Base-by-base conservation (phyloP, 2,888 invertebrate species). In the Operophtera brumata region DNA sequence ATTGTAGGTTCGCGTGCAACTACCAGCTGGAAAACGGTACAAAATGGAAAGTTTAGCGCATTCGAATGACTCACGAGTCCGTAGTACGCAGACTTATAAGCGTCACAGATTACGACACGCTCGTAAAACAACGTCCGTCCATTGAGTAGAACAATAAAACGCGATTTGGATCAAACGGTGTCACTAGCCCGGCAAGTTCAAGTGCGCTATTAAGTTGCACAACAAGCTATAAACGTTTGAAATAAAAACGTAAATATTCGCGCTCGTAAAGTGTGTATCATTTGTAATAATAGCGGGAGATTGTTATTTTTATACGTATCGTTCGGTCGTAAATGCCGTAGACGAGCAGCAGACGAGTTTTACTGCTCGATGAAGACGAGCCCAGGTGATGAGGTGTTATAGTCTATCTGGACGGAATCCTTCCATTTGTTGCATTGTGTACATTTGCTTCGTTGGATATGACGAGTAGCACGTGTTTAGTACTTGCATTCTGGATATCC, bases 131-230 rank as follows among this genome's bases (percentile, higher is more conserved):
- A 78, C 80, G 82, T 78, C 73, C 83, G 84, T 82, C 85, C 87
- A 87, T 88, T 87, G 81, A 87, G 78, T 70, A 75, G 77, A 82
- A 87, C 87, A 89, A 89, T 89, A 88, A 88, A 88, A 86, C 79
- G 74, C 79, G 85, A 85, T 85, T 84, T 79, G 83, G 78, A 86
- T 88, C 88, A 86, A 84, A 86, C 78, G 78, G 86, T 89, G 89
- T 87, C 88, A 88, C 87, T 85, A 82, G 85, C 82, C 78, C 75
- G 68, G 66, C 86, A 89, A 89, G 89, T 90, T 90, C 89, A 90
- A 89, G 89, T 82, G 75, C 80, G 81, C 82, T 77, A 84, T 89
- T 86, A 88, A 86, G 80, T 87, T 88, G 80, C 86, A 86, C 81
- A 86, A 86, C 84, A 75, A 72, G 80, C 82, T 75, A 84, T 88